Evolutionary conservation across 2,888 invertebrate genomes (phyloP).

Genomic region (Tipula confusa): DNA sequence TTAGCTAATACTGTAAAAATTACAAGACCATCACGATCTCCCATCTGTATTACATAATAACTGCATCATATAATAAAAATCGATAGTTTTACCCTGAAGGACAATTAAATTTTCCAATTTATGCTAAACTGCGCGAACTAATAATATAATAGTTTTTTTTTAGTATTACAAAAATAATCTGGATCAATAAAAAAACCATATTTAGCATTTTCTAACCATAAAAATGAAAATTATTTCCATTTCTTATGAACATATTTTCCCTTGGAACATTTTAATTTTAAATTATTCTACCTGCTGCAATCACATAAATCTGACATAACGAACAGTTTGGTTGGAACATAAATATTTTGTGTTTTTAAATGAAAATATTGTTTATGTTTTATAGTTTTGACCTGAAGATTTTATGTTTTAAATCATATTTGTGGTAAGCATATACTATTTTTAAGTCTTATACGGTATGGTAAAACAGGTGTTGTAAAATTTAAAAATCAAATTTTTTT

Average conservation of each 20-base stretch:
- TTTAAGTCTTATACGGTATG: too few species aligned
- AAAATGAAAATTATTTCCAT: neutral
- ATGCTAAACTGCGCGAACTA: neutral
- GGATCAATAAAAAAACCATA: neutral
- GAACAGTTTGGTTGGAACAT: neutral
- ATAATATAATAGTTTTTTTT: neutral
- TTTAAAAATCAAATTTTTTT: too few species aligned
- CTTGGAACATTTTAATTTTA: neutral
- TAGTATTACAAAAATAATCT: neutral
- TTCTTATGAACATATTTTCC: conserved; percentile 4
- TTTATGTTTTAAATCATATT: neutral
- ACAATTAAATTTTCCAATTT: neutral
- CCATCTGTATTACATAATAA: too few species aligned
- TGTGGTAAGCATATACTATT: neutral
- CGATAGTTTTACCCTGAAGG: neutral
- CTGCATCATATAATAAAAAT: neutral
- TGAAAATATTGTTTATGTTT: neutral
- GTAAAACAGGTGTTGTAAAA: too few species aligned
- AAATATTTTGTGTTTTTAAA: neutral
- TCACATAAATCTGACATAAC: neutral
- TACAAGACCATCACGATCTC: too few species aligned
- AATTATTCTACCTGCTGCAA: neutral
- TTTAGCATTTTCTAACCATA: neutral
- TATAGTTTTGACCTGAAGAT: neutral
- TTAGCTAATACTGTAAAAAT: too few species aligned